Evolutionary conservation across 2,888 invertebrate species (phyloP).

Genomic region (Diadegma fenestrale): DNA sequence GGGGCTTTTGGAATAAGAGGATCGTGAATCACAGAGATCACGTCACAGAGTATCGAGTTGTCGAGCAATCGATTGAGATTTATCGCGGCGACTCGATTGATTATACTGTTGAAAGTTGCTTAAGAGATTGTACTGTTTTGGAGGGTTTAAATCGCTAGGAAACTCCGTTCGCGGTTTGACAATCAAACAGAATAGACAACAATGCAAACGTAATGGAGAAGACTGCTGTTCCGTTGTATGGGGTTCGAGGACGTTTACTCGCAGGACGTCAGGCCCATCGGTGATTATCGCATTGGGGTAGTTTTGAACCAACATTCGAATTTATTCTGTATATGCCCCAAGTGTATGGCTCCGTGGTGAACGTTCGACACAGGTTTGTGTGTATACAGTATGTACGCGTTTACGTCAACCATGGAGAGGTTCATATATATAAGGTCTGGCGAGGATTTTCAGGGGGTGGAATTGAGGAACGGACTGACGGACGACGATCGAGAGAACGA

Average conservation of each 20-base stretch:
- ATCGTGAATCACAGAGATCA: too few species aligned
- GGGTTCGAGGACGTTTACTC: conserved; percentile 54
- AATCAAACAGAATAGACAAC: conserved; percentile 57
- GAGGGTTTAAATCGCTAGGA: conserved; percentile 34
- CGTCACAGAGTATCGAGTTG: neutral
- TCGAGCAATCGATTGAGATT: neutral
- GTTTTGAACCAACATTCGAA: conserved; percentile 53
- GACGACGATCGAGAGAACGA: conserved; percentile 53
- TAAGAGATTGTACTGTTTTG: neutral
- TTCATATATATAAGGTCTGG: conserved; percentile 48
- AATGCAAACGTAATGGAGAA: conserved; percentile 56
- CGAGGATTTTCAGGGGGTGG: conserved; percentile 40
- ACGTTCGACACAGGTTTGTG: conserved; percentile 27
- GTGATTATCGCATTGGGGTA: conserved; percentile 30
- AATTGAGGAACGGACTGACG: conserved; percentile 61
- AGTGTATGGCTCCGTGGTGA: conserved; percentile 28
- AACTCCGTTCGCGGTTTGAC: conserved; percentile 39
- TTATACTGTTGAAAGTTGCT: neutral
- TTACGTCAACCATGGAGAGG: conserved; percentile 21
- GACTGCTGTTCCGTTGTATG: conserved; percentile 20
- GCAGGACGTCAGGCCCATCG: conserved; percentile 38
- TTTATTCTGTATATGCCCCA: conserved; percentile 32
- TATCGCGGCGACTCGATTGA: neutral
- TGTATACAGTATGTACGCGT: conserved; percentile 39
- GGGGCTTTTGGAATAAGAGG: too few species aligned